A percentile compares a stretch with the other conserved stretches of the same genome.
These are phyloP conservation scores for Bostrychus sinensis DNA, from an alignment of 2,113 vertebrate species.

Conservation along the genomic window DNA sequence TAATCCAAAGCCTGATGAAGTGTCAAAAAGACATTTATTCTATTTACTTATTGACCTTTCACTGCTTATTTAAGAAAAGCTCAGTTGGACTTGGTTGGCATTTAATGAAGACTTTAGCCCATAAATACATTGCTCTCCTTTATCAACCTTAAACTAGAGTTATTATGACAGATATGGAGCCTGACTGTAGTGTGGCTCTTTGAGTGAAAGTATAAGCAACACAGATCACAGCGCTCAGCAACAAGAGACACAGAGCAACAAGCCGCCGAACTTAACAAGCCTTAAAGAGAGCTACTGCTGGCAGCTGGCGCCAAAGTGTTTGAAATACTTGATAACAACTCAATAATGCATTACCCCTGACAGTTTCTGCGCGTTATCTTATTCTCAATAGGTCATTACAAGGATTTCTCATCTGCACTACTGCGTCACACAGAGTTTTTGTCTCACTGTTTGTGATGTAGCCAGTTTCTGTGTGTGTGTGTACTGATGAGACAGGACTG, in stretches of 20 bases:
- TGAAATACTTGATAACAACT: slow-evolving; percentile 48
- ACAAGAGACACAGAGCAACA: slow-evolving; percentile 13
- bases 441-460: slow-evolving; percentile 32
- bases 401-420: slow-evolving; percentile 32
- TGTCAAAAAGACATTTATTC: no score
- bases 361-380: slow-evolving; percentile 39
- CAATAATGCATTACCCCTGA: slow-evolving; percentile 47
- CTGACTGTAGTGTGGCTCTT: background rate
- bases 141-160: no score
- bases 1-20: no score
- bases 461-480: slow-evolving; percentile 10
- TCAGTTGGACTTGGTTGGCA: no score
- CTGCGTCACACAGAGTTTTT: slow-evolving; percentile 25
- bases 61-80: no score
- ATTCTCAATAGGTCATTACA: slow-evolving; percentile 46
- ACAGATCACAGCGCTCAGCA: background rate
- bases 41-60: no score
- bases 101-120: no score
- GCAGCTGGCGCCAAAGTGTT: slow-evolving; percentile 32
- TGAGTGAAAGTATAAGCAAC: slow-evolving; percentile 2
- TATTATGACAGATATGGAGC: background rate
- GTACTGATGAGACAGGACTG: slow-evolving; percentile 44
- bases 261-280: slow-evolving; percentile 22
- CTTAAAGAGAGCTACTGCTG: slow-evolving; percentile 11
- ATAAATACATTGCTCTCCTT: no score